These are phyloP conservation scores for Phylloscopus whistleri DNA, from an alignment of 2,113 vertebrate species.

Conservation along the genomic window DNA sequence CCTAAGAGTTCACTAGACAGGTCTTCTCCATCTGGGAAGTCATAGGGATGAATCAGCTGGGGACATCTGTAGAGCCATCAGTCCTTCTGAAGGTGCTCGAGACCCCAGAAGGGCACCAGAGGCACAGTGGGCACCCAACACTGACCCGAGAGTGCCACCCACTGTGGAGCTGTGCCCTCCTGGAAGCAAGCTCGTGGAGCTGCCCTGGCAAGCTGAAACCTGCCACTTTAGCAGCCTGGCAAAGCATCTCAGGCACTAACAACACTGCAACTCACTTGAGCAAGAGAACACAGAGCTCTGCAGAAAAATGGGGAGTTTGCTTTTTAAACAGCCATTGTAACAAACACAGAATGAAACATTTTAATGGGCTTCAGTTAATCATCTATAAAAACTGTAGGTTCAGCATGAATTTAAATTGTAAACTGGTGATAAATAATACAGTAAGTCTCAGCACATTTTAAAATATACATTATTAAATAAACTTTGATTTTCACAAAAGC, in stretches of 20 bases:
- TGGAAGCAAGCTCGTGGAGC: background rate
- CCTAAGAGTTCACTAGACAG: background rate
- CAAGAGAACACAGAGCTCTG: background rate
- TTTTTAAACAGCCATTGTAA: background rate
- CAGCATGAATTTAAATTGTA: background rate
- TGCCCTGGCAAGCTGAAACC: background rate
- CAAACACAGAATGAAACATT: background rate
- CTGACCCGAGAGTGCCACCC: background rate
- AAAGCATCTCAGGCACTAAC: background rate
- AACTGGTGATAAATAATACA: slow-evolving; percentile 11
- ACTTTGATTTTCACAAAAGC: slow-evolving; percentile 13
- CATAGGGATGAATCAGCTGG: background rate
- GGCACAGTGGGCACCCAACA: fast-evolving
- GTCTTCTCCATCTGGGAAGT: background rate
- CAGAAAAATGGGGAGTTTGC: background rate
- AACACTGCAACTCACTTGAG: background rate
- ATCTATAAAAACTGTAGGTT: background rate
- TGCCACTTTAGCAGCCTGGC: background rate
- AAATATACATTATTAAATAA: background rate
- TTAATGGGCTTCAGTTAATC: background rate
- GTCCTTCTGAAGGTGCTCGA: background rate
- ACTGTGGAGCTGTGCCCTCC: background rate
- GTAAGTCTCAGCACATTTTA: background rate
- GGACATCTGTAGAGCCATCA: background rate
- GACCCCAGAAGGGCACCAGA: fast-evolving